These are phyloP conservation scores for Allolobophora icterica DNA, from an alignment of 2,888 invertebrate genomes.

Conservation along the genomic window DNA sequence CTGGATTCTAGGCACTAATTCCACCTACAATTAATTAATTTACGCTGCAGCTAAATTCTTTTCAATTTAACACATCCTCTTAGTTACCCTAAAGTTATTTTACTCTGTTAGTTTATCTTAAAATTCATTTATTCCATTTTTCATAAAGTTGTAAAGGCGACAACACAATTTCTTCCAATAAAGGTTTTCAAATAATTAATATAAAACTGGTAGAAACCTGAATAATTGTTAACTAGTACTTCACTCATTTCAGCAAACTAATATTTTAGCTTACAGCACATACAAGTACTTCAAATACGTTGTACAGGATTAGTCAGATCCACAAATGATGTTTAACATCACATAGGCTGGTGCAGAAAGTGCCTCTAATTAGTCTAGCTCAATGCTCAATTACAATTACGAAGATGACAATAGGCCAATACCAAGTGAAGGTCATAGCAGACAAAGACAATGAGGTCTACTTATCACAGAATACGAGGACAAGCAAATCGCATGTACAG, in stretches of 20 bases:
- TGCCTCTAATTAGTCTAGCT: too few species aligned
- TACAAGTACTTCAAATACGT: too few species aligned
- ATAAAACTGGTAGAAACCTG: background rate
- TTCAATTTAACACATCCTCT: background rate
- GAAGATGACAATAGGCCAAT: background rate
- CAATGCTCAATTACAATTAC: too few species aligned
- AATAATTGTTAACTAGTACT: background rate
- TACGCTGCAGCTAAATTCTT: background rate
- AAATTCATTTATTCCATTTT: background rate
- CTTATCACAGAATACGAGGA: background rate
- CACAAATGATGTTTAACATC: too few species aligned
- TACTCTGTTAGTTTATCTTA: background rate
- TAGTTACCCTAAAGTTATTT: background rate
- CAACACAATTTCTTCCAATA: background rate
- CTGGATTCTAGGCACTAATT: background rate
- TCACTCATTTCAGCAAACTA: too few species aligned
- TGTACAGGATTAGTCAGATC: too few species aligned
- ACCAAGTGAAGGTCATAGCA: background rate
- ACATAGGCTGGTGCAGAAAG: too few species aligned
- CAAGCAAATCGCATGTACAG: conserved; percentile 86
- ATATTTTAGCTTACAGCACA: too few species aligned
- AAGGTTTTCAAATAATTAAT: background rate
- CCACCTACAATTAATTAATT: background rate
- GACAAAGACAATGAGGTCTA: background rate
- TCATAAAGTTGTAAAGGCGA: background rate